Percentiles rank a stretch among this genome's conserved stretches.
phyloP scores from a whole-genome alignment of 2,113 vertebrate species.

The Thinocorus orbignyianus region DNA sequence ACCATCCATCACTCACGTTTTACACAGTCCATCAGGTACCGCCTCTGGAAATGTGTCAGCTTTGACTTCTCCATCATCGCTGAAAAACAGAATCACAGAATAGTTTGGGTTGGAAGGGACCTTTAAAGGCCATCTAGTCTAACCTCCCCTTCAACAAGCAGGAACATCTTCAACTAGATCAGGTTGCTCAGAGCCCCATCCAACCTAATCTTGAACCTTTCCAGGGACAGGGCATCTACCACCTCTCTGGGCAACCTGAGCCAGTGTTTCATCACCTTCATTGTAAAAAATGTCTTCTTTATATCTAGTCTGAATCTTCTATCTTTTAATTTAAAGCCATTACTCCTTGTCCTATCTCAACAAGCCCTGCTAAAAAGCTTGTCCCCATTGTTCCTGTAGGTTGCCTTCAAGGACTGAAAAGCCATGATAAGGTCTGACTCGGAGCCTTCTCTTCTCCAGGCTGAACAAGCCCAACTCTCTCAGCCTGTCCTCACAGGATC shows the following conservation, averaged over 20 bases:
- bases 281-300: neutral
- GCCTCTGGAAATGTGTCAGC: constrained; percentile 80
- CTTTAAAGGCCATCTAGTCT: neutral
- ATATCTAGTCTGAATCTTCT: neutral
- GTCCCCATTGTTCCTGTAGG: neutral
- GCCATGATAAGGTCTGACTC: neutral
- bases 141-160: neutral
- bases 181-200: neutral
- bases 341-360: neutral
- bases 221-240: neutral
- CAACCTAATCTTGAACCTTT: neutral
- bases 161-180: neutral
- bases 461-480: neutral
- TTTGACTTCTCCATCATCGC: constrained; percentile 88
- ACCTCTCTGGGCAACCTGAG: neutral
- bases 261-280: neutral
- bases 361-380: neutral
- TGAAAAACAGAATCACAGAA: constrained; percentile 55
- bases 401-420: neutral
- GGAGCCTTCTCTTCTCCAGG: neutral
- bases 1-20: constrained; percentile 74
- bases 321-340: neutral
- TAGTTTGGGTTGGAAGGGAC: neutral
- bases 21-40: constrained; percentile 74
- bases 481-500: neutral